Percentiles rank a stretch among this genome's conserved stretches.
These are phyloP conservation scores for Acrobasis consociella DNA, from an alignment of 2,888 invertebrate species.

Conservation along the genomic window DNA sequence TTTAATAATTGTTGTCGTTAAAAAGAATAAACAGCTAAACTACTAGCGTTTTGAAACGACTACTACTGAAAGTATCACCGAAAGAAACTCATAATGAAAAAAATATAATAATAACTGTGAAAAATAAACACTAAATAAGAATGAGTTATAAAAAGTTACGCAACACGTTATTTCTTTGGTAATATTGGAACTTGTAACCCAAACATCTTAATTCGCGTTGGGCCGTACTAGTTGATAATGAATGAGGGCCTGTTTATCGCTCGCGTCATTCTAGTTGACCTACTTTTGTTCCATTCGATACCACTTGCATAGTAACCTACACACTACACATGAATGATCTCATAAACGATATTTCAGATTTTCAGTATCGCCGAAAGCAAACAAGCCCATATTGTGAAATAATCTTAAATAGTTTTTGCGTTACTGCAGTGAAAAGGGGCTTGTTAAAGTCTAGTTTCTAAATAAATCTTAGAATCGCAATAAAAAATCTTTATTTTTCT, in stretches of 20 bases:
- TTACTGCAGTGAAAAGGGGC: too few relatives aligned
- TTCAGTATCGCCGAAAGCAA: slow-evolving; percentile 8
- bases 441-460: too few relatives aligned
- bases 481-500: too few relatives aligned
- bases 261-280: slow-evolving; percentile 77
- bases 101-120: not conserved
- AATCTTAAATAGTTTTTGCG: too few relatives aligned
- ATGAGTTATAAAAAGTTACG: slow-evolving; percentile 5
- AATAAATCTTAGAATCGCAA: too few relatives aligned
- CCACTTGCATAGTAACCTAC: slow-evolving; percentile 62
- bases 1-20: too few relatives aligned
- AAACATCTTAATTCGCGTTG: slow-evolving; percentile 26
- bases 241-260: slow-evolving; percentile 75
- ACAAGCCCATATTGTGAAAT: not conserved
- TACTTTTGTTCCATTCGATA: slow-evolving; percentile 72
- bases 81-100: too few relatives aligned
- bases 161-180: slow-evolving; percentile 27
- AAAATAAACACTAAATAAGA: not conserved
- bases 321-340: slow-evolving; percentile 56
- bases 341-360: slow-evolving; percentile 37
- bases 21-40: too few relatives aligned
- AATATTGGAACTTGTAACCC: slow-evolving; percentile 25
- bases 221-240: slow-evolving; percentile 70
- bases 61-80: too few relatives aligned
- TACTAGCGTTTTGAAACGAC: too few relatives aligned